Evolutionary conservation across 2,888 invertebrate genomes (phyloP).

Genomic region (Pyrocoelia pectoralis): DNA sequence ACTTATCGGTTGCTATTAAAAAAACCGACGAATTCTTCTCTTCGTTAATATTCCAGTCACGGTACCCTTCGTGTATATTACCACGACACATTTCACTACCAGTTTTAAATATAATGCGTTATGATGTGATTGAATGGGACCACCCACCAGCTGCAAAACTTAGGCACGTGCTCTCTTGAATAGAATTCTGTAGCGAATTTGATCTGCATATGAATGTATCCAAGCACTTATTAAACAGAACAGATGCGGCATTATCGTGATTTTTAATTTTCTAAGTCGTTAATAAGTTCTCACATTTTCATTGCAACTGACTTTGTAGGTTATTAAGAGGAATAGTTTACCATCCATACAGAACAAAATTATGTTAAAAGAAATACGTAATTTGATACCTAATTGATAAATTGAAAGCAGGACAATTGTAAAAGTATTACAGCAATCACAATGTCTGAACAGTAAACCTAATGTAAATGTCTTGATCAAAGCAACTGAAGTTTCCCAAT

Average conservation of each 20-base stretch:
- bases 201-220: constrained; percentile 31
- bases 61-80: constrained; percentile 1
- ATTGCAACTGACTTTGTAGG: too few species aligned
- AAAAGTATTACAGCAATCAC: too few species aligned
- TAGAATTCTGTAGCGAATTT: constrained; percentile 23
- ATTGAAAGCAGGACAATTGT: too few species aligned
- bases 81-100: constrained; percentile 4
- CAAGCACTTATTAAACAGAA: constrained; percentile 11
- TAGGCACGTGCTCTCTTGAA: constrained; percentile 22
- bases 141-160: constrained; percentile 27
- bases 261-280: too few species aligned
- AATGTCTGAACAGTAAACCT: too few species aligned
- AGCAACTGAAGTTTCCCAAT: too few species aligned
- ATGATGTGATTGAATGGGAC: constrained; percentile 7
- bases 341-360: too few species aligned
- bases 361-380: too few species aligned
- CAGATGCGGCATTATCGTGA: constrained; percentile 17
- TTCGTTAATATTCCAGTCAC: background rate
- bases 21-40: background rate
- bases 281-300: too few species aligned
- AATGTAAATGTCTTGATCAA: too few species aligned
- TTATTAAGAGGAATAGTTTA: too few species aligned
- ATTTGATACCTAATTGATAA: too few species aligned
- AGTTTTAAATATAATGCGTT: constrained; percentile 21
- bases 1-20: background rate